Evolutionary conservation across 2,888 invertebrate genomes (phyloP).

Genomic region (Trypoxylon attenuatum): DNA sequence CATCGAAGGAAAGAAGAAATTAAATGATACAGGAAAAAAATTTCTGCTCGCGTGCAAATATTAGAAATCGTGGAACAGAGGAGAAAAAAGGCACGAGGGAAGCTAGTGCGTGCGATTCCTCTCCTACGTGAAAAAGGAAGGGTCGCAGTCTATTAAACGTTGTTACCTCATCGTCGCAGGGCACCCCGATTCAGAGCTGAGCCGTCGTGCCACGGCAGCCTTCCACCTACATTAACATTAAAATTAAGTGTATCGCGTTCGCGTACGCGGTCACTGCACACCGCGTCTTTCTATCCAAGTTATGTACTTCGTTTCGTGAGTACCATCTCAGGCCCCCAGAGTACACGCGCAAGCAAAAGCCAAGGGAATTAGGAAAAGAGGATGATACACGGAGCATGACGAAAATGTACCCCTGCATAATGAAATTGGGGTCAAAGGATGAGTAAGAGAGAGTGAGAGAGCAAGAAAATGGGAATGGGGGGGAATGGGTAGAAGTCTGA

Average conservation of each 20-base stretch:
- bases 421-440: neutral
- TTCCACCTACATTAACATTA: too few species aligned
- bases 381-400: neutral
- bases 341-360: neutral
- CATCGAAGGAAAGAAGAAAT: too few species aligned
- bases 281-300: neutral
- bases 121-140: conserved; percentile 24
- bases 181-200: neutral
- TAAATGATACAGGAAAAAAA: too few species aligned
- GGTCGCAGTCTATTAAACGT: conserved; percentile 38
- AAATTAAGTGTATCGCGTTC: too few species aligned
- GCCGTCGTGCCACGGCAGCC: too few species aligned
- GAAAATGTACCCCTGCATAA: neutral
- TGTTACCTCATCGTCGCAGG: conserved; percentile 42
- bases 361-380: neutral
- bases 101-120: neutral
- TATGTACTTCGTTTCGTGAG: neutral
- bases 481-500: neutral
- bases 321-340: neutral
- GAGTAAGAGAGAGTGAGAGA: neutral
- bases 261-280: neutral
- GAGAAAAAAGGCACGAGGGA: too few species aligned
- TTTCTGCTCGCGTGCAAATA: too few species aligned
- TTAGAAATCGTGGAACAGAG: too few species aligned
- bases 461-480: neutral